phyloP scores from a whole-genome alignment of 2,113 vertebrate genomes.

The Tragulus kanchil region DNA sequence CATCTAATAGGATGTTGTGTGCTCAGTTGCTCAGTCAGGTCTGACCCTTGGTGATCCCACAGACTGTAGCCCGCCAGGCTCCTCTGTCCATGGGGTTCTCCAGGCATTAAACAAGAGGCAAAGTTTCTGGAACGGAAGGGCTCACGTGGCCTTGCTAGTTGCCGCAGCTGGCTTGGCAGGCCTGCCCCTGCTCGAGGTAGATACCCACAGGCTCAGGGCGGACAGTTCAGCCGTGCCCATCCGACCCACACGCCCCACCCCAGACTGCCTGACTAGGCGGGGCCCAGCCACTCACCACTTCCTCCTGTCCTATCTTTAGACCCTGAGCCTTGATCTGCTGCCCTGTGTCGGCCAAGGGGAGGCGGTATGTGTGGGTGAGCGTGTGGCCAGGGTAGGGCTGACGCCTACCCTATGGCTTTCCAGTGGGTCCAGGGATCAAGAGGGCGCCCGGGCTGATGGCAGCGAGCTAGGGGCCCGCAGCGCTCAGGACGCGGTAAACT shows the following conservation, averaged over 20 bases:
- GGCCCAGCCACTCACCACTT: constrained; percentile 20
- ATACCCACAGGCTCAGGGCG: accelerated
- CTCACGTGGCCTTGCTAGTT: background rate
- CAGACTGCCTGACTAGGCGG: background rate
- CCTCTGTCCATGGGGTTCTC: too few species aligned
- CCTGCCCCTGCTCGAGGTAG: accelerated
- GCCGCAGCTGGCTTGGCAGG: background rate
- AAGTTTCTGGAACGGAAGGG: too few species aligned
- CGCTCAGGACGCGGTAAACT: background rate
- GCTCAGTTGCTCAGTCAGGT: too few species aligned
- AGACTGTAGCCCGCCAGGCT: too few species aligned
- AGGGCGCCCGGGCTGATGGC: background rate
- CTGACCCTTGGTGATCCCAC: too few species aligned
- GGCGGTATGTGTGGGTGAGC: accelerated
- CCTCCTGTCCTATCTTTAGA: background rate
- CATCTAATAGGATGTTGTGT: background rate
- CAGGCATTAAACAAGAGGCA: background rate
- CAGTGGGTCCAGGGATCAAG: background rate
- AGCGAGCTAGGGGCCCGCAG: background rate
- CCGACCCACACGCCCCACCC: background rate
- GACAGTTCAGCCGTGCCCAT: background rate
- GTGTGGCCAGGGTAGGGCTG: background rate
- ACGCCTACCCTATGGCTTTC: background rate
- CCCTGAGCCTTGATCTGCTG: background rate
- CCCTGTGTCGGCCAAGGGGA: background rate